A percentile compares a stretch with the other conserved stretches of the same genome.
Evolutionary conservation across 2,888 invertebrate genomes (phyloP).

Genomic region (Tetragonisca angustula): DNA sequence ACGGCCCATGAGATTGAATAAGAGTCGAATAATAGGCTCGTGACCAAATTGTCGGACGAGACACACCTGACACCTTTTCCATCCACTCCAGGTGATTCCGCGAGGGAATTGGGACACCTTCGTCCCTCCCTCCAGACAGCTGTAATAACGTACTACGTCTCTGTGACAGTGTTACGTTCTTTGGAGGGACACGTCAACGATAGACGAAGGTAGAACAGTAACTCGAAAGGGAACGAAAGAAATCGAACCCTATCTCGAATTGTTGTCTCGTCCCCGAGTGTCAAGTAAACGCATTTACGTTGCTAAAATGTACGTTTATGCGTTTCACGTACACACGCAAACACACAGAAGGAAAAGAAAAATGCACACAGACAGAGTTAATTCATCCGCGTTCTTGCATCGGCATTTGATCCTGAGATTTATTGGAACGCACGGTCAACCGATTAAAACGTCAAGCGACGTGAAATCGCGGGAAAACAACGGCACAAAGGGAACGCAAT

Average conservation of each 20-base stretch:
- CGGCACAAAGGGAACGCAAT: slow-evolving; percentile 19
- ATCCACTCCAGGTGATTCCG: slow-evolving; percentile 14
- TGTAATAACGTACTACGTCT: slow-evolving; percentile 19
- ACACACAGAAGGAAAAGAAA: background rate
- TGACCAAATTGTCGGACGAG: slow-evolving; percentile 66
- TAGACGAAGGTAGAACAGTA: background rate
- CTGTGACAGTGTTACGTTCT: background rate
- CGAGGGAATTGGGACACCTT: slow-evolving; percentile 33
- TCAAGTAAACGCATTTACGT: background rate
- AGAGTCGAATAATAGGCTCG: slow-evolving; percentile 74
- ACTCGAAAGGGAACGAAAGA: background rate
- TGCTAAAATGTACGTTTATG: background rate
- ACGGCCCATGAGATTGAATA: slow-evolving; percentile 74
- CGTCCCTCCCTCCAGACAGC: background rate
- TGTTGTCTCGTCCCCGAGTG: background rate
- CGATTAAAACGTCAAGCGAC: background rate
- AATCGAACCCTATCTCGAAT: background rate
- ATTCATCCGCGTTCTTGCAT: background rate
- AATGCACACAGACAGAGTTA: background rate
- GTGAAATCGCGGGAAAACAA: slow-evolving; percentile 3
- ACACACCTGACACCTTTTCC: slow-evolving; percentile 69
- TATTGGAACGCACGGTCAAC: background rate
- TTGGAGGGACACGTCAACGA: background rate
- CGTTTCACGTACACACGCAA: background rate
- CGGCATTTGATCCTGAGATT: background rate